These are phyloP conservation scores for Oreortyx pictus DNA, from an alignment of 2,797 vertebrate genomes.

Conservation along the genomic window DNA sequence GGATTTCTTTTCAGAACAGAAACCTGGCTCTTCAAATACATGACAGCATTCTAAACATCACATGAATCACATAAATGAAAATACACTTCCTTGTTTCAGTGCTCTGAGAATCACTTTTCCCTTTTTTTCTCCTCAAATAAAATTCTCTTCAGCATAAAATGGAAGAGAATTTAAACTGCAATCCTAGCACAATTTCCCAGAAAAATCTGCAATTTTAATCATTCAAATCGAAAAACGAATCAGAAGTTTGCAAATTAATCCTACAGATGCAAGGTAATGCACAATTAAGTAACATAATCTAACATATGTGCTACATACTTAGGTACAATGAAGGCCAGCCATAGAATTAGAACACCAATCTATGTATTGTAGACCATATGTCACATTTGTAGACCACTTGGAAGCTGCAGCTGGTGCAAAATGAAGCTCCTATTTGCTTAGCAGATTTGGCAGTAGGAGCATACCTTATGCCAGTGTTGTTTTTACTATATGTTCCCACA, in stretches of 20 bases:
- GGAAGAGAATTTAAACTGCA: background rate
- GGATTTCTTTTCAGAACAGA: background rate
- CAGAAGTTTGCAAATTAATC: background rate
- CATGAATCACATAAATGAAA: background rate
- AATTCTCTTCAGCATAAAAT: background rate
- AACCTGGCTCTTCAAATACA: background rate
- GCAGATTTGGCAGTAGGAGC: constrained; percentile 45
- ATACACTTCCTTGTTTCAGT: background rate
- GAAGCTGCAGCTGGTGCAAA: constrained; percentile 56
- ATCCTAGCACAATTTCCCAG: background rate
- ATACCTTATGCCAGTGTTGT: constrained; percentile 53
- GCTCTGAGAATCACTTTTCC: background rate
- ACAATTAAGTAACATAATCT: constrained; percentile 40
- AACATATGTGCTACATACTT: constrained; percentile 51
- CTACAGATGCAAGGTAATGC: constrained; percentile 10
- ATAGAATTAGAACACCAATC: constrained; percentile 44
- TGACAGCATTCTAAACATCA: background rate
- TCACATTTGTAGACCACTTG: constrained; percentile 57
- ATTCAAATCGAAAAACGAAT: background rate
- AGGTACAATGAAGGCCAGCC: constrained; percentile 42
- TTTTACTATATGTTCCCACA: constrained; percentile 4
- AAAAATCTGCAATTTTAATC: background rate
- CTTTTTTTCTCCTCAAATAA: background rate
- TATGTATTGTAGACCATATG: constrained; percentile 51
- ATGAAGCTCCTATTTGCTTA: constrained; percentile 46